phyloP scores from a whole-genome alignment of 2,888 invertebrate species.

The Caradrina kadenii region DNA sequence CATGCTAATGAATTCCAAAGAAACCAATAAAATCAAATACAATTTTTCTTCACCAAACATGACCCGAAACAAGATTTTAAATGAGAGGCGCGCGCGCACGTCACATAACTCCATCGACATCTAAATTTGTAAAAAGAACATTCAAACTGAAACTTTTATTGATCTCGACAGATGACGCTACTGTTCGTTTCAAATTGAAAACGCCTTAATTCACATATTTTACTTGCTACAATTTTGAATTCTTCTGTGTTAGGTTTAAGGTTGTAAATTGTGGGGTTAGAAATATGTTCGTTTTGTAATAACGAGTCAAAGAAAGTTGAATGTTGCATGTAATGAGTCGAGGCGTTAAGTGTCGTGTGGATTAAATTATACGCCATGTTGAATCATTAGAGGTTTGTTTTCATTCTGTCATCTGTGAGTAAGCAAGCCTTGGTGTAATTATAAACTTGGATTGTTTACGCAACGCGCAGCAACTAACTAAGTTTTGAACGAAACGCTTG shows the following conservation, averaged over 20 bases:
- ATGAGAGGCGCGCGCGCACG: slow-evolving; percentile 52
- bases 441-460: slow-evolving; percentile 37
- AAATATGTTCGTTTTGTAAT: slow-evolving; percentile 38
- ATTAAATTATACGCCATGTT: slow-evolving; percentile 64
- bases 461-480: slow-evolving; percentile 10
- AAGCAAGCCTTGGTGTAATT: slow-evolving; percentile 40
- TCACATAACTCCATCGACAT: slow-evolving; percentile 59
- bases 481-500: slow-evolving; percentile 22
- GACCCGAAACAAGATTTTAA: slow-evolving; percentile 57
- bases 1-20: background rate
- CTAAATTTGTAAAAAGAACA: slow-evolving; percentile 66
- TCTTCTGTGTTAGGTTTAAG: background rate
- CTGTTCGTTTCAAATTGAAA: slow-evolving; percentile 44
- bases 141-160: slow-evolving; percentile 71
- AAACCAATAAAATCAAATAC: background rate
- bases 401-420: slow-evolving; percentile 56
- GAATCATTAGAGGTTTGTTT: slow-evolving; percentile 57
- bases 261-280: background rate
- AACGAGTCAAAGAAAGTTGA: slow-evolving; percentile 56
- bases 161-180: slow-evolving; percentile 77
- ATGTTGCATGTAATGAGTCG: slow-evolving; percentile 59
- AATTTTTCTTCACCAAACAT: slow-evolving; percentile 39
- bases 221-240: slow-evolving; percentile 1
- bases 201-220: slow-evolving; percentile 10
- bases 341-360: slow-evolving; percentile 62